These are phyloP conservation scores for Leptinotarsa tumamoca DNA, from an alignment of 2,888 invertebrate genomes.

Conservation along the genomic window DNA sequence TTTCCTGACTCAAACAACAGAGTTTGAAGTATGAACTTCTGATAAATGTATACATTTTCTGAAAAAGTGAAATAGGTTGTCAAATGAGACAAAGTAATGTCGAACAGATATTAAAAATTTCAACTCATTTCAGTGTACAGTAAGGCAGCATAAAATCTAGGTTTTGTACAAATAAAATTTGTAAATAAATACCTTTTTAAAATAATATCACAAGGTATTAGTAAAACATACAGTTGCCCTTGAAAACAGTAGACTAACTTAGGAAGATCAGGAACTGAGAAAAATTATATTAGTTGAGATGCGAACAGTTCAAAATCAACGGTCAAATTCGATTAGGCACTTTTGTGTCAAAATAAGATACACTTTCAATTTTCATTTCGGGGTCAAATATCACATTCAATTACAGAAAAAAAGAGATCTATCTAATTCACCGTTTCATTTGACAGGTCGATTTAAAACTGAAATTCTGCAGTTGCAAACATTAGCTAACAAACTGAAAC, in stretches of 20 bases:
- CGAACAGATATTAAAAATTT: neutral
- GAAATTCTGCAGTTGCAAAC: constrained; percentile 6
- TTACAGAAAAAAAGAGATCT: constrained; percentile 1
- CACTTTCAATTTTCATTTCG: constrained; percentile 3
- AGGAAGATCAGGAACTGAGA: constrained; percentile 23
- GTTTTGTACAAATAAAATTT: constrained; percentile 34
- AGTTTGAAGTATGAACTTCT: neutral
- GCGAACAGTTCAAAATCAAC: constrained; percentile 17
- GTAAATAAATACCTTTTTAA: constrained; percentile 45
- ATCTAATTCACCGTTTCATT: neutral
- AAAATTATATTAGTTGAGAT: constrained; percentile 12
- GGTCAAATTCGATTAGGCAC: constrained; percentile 16
- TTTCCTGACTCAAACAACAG: neutral
- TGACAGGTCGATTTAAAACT: constrained; percentile 3
- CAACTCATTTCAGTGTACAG: constrained; percentile 19
- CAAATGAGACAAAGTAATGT: constrained; percentile 9
- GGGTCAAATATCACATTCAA: constrained; percentile 6
- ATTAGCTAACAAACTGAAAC: neutral
- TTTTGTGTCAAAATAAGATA: constrained; percentile 13
- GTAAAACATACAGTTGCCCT: constrained; percentile 27
- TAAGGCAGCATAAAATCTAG: constrained; percentile 33
- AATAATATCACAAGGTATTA: constrained; percentile 53
- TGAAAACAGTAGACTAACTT: constrained; percentile 23
- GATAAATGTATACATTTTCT: neutral
- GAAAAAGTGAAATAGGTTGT: neutral